Conservation (phyloP, 2,797 vertebrate genomes). For the Monodelphis domestica region DNA sequence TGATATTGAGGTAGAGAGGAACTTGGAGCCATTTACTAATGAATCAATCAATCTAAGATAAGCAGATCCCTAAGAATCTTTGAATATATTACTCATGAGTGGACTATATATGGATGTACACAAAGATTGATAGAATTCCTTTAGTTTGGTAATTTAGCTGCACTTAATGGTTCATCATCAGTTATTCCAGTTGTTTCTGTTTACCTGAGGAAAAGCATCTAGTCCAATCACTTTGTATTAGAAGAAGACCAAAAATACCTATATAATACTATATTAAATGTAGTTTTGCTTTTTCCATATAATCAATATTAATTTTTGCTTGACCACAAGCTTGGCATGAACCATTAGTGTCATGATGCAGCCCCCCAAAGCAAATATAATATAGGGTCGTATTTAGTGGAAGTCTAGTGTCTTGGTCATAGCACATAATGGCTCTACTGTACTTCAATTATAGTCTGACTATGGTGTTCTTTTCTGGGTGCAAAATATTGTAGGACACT, state of each 20-base stretch:
- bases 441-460: no score
- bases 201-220: background rate
- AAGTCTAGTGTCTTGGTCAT: no score
- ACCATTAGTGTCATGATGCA: background rate
- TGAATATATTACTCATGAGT: background rate
- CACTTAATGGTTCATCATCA: background rate
- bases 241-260: background rate
- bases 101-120: background rate
- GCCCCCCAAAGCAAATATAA: background rate
- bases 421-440: no score
- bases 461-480: no score
- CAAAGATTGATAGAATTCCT: background rate
- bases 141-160: background rate
- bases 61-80: background rate
- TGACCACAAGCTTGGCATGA: background rate
- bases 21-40: background rate
- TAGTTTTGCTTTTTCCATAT: background rate
- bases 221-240: background rate
- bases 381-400: no score
- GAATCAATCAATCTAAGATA: background rate
- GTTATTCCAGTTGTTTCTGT: background rate
- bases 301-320: background rate
- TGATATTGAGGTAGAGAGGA: background rate
- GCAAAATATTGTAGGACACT: no score
- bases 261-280: background rate